Base-by-base conservation (phyloP, 1,140 invertebrate species). In the Eriosoma lanigerum region DNA sequence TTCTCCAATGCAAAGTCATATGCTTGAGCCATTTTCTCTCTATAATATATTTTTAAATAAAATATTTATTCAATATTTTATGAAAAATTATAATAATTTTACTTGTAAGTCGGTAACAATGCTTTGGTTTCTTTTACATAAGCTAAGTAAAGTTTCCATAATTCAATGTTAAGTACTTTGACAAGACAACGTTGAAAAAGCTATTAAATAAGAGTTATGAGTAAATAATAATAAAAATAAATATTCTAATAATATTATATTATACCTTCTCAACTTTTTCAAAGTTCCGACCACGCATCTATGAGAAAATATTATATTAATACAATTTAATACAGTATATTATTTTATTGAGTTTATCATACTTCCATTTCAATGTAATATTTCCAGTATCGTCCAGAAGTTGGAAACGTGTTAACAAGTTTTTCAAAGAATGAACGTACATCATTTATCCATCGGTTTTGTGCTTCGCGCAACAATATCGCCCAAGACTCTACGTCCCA, bases 331-430 rank as follows among this genome's bases (percentile, higher is more conserved):
- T n/a, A 3, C 8, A 8, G 19, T 6, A 21, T 54, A n/a, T 54
- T n/a, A 8, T 38, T 1, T 64, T 26, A 17, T 10, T 32, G 8
- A 29, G 19, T 76, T 58, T 48, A 13, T 68, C 81, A 85, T 88
- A 96, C 94, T 93, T 99, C 98, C 89, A 98, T 96, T 87, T 99
- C 98, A 84, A 99, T 99, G 87, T 98, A 99, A 82, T 98, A 94
- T 88, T 98, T 98, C 98, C 98, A 99, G 86, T 96, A 99, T 81
- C 96, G 90, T 1, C 97, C 98, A 58, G 96, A 94, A 50, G 96
- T 98, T 9, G 97, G 96, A 86, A 99, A 99, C 21, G 96, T 94
- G 19, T 88, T 87, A 1, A 99, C 94, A 1, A 99, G 88, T 84
- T 93, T 93, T 87, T 99, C 98, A 86, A 98, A 99, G 81, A 98